Base-by-base conservation (phyloP, 2,888 invertebrate genomes). In the Callinectes sapidus region DNA sequence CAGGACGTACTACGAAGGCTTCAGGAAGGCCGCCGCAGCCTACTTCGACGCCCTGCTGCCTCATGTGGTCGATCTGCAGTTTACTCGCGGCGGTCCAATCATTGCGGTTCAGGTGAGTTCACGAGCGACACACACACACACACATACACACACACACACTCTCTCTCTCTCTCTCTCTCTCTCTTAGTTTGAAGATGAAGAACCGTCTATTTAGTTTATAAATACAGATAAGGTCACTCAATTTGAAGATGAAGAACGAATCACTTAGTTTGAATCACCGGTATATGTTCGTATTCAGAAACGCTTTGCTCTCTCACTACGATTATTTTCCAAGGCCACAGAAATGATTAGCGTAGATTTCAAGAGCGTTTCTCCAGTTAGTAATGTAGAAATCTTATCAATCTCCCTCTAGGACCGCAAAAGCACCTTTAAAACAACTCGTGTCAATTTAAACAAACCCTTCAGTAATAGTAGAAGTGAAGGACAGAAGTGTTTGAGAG, bases 81-180 rank as follows among this genome's bases (percentile, higher is more conserved):
- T 96, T 95, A 95, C 95, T 6, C 94, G 95, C 71, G 96, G 96
- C 16, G 96, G 96, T 6, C 96, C 96, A 2, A 96, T 96, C 92
- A 96, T 96, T 94, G 96, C 96, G 14, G 95, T 96, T 14, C 96
- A 96, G 95, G 95, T 95, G 87, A 93, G 91, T 28, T 16, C 28
- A 5, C 10, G 16, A 42, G n/a, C 32, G 77, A 71, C 5, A 39
- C 16, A 2, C 39, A 23, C 71, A 28, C 28, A 28, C n/a, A 13
- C 28, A 8, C 71, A 5, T 39, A 39, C 16, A 2, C 39, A 23
- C 71, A 28, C 28, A 28, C n/a, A 13, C 28, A 8, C 71, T 28
- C 71, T 61, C 61, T 48, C 48, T 48, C 48, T 48, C 48, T 48
- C 48, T 48, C 48, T 48, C 48, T 48, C 48, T 48, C 48, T 48